Evolutionary conservation across 2,113 vertebrate species (phyloP), one percentile per base, ranked within the genome.

Genomic region (Empidonax traillii): DNA sequence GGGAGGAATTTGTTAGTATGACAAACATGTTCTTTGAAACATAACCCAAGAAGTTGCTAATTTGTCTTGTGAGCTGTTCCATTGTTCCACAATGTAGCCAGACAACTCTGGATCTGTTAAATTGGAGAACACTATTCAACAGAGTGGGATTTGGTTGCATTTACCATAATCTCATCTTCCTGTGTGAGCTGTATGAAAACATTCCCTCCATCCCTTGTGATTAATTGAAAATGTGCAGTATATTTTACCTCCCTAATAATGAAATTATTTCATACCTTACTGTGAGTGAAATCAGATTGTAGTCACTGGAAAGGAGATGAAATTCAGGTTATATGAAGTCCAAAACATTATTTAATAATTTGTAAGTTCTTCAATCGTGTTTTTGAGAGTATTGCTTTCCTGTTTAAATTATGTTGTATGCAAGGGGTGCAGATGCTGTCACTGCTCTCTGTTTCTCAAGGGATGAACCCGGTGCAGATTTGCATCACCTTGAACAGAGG

Each of bases 241-340:
- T 94, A 74, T 84, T 92, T 93, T 67, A 90, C 12, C 21, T 74
- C 67, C 74, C 72, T 53, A 92, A 68, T 93, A 95, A 78, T 51
- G 1, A 69, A 80, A 86, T 92, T 93, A 67, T 86, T 93, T 92
- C 51, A 81, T 51, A 63, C 52, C 11, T 93, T 81, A 67, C 39
- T 44, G 39, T 86, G 43, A 55, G 53, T 84, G 16, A 89, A 90
- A 92, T 90, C 78, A 74, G 61, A 78, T 67, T 89, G 52, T 61
- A 52, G 28, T 90, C 61, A 73, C 65, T 89, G 56, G 39, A 84
- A 93, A 92, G 58, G 14, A 94, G 61, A 89, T 46, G 9, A 30
- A 24, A 8, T 52, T 79, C 53, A 76, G 46, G 31, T 85, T 89
- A 73, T 66, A 82, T 68, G 28, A 89, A 91, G 53, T 76, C 66